Conservation (phyloP, 2,888 invertebrate genomes). For the Phania funesta region DNA sequence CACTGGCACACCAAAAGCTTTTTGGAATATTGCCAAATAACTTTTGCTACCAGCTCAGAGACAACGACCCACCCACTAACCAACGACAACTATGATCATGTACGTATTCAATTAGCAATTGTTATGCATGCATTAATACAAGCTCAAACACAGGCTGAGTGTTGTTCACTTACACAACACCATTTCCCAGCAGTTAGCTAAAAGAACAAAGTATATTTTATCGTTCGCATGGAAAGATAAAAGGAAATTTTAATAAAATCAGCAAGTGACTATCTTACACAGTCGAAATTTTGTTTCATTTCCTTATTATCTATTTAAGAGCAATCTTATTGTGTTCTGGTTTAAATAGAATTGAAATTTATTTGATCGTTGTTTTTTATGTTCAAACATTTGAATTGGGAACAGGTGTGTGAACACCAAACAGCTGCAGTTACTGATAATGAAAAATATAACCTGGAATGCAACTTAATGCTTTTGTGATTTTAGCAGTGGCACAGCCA, state of each 20-base stretch:
- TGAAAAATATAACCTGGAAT: slow-evolving; percentile 34
- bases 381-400: background rate
- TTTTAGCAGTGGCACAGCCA: slow-evolving; percentile 1
- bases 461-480: slow-evolving; percentile 45
- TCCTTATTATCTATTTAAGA: too few relatives aligned
- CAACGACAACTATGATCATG: slow-evolving; percentile 61
- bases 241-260: too few relatives aligned
- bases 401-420: slow-evolving; percentile 9
- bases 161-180: slow-evolving; percentile 33
- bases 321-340: too few relatives aligned
- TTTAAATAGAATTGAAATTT: background rate
- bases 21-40: slow-evolving; percentile 62
- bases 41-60: slow-evolving; percentile 48
- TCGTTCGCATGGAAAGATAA: too few relatives aligned
- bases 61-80: too few relatives aligned
- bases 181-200: slow-evolving; percentile 31
- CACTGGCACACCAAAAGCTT: slow-evolving; percentile 22
- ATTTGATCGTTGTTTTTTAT: background rate
- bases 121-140: slow-evolving; percentile 60
- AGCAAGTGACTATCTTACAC: too few relatives aligned
- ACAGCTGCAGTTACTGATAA: slow-evolving; percentile 17
- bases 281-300: too few relatives aligned
- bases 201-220: too few relatives aligned
- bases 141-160: slow-evolving; percentile 45
- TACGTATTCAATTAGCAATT: slow-evolving; percentile 65